Percentiles rank a stretch among this genome's conserved stretches.
Evolutionary conservation across 2,888 invertebrate genomes (phyloP).

Genomic region (Cotesia congregata): DNA sequence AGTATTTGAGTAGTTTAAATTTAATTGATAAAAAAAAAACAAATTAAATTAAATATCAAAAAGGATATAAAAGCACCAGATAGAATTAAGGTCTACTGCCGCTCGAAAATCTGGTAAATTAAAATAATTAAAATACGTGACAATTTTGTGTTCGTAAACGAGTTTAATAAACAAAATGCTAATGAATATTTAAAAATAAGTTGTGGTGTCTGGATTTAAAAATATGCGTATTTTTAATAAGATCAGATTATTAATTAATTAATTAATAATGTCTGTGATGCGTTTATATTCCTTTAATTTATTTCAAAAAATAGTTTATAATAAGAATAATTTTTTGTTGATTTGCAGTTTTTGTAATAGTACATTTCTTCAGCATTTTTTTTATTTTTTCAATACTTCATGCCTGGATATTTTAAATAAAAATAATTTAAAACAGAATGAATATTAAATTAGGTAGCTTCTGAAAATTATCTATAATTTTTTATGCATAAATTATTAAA

Average conservation of each 20-base stretch:
- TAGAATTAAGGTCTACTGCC: constrained; percentile 47
- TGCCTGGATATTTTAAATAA: constrained; percentile 41
- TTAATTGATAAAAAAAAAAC: constrained; percentile 44
- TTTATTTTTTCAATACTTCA: neutral
- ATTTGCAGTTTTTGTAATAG: no score
- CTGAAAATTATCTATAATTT: constrained; percentile 48
- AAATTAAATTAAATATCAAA: constrained; percentile 19
- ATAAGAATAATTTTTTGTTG: no score
- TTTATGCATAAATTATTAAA: constrained; percentile 61
- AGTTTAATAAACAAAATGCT: constrained; percentile 19
- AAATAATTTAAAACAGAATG: constrained; percentile 61
- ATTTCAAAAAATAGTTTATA: constrained; percentile 36
- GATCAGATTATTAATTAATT: constrained; percentile 43
- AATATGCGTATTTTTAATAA: constrained; percentile 36
- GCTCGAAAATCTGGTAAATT: constrained; percentile 35
- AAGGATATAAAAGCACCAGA: constrained; percentile 34
- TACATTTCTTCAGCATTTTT: constrained; percentile 7
- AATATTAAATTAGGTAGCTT: constrained; percentile 49
- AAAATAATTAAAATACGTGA: constrained; percentile 35
- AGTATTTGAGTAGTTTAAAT: constrained; percentile 54
- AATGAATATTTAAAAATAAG: neutral
- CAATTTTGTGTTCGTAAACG: constrained; percentile 47
- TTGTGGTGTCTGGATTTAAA: constrained; percentile 18
- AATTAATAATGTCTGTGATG: constrained; percentile 42
- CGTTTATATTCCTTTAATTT: constrained; percentile 41